Evolutionary conservation across 2,888 invertebrate species (phyloP).

Genomic region (Drosophila austrosaltans): DNA sequence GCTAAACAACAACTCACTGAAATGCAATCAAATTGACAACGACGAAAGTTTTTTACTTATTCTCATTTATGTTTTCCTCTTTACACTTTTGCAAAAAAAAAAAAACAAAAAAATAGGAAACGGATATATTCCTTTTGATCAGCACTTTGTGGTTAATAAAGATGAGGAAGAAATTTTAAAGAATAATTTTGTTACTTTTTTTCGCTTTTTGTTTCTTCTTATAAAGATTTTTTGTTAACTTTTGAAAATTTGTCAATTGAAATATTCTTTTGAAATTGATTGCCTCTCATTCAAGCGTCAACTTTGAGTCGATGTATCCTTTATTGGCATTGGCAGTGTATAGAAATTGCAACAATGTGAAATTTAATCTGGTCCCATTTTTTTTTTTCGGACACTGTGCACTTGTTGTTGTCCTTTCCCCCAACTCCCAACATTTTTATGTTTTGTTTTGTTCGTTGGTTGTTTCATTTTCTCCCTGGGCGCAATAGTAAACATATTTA

Average conservation of each 20-base stretch:
- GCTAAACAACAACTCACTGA: slow-evolving; percentile 35
- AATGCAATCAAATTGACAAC: slow-evolving; percentile 72
- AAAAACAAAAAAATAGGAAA: too few relatives aligned
- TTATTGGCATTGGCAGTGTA: too few relatives aligned
- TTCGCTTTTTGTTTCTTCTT: too few relatives aligned
- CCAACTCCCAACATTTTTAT: background rate
- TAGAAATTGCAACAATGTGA: too few relatives aligned
- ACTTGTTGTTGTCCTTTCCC: background rate
- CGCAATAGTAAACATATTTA: slow-evolving; percentile 73
- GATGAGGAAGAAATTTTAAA: background rate
- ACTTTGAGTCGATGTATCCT: too few relatives aligned
- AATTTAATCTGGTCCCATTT: too few relatives aligned
- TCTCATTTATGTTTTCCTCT: background rate
- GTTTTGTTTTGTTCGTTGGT: background rate
- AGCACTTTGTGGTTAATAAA: background rate
- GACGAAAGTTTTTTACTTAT: slow-evolving; percentile 50
- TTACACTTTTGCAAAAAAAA: background rate
- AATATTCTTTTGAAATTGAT: too few relatives aligned
- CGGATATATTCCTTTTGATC: background rate
- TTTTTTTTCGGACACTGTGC: too few relatives aligned
- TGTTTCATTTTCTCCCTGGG: slow-evolving; percentile 7
- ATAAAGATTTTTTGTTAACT: too few relatives aligned
- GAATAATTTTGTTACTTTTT: too few relatives aligned
- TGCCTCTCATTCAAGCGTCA: too few relatives aligned
- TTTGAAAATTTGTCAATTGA: too few relatives aligned